Conservation (phyloP, 2,888 invertebrate species). For the Celastrina argiolus region DNA sequence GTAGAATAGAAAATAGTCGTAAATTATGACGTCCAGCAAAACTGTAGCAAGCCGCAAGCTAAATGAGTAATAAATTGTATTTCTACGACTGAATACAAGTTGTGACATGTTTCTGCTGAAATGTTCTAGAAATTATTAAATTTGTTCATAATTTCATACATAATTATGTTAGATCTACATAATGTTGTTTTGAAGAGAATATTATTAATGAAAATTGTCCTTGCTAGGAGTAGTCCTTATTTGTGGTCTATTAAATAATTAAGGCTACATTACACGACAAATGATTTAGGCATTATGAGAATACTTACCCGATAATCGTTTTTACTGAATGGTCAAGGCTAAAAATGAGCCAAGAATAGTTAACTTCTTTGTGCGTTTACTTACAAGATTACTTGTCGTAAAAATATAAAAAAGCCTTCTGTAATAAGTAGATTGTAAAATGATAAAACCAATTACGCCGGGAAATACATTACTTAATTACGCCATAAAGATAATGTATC, state of each 20-base stretch:
- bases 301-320: too few species aligned
- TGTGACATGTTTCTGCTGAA: constrained; percentile 21
- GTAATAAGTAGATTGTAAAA: neutral
- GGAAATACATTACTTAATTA: constrained; percentile 15
- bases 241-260: neutral
- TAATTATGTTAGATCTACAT: constrained; percentile 6
- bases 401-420: neutral
- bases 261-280: too few species aligned
- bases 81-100: constrained; percentile 21
- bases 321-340: too few species aligned
- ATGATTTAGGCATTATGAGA: too few species aligned
- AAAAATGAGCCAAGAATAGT: too few species aligned
- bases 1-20: constrained; percentile 23
- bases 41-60: constrained; percentile 25
- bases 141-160: constrained; percentile 5
- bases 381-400: too few species aligned
- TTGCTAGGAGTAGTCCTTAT: neutral
- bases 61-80: constrained; percentile 27
- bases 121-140: constrained; percentile 12
- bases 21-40: constrained; percentile 27
- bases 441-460: neutral
- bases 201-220: neutral
- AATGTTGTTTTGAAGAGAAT: neutral
- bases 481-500: constrained; percentile 21
- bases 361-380: neutral